phyloP scores from a whole-genome alignment of 2,888 invertebrate species.

The Hydraecia micacea region DNA sequence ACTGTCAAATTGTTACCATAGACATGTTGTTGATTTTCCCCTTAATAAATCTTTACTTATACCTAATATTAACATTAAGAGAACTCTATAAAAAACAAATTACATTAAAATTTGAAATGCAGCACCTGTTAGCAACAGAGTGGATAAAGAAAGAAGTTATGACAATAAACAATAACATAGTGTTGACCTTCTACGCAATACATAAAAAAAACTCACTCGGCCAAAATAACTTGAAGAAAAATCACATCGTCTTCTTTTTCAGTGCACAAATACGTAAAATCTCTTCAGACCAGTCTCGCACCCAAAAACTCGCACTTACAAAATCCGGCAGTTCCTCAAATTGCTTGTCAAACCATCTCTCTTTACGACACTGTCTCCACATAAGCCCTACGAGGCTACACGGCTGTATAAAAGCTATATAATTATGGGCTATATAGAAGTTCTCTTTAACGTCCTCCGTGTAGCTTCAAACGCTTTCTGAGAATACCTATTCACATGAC shows the following conservation, averaged over 20 bases:
- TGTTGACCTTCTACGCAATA: not conserved
- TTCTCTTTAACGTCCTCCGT: conserved; percentile 41
- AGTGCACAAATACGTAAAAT: conserved; percentile 24
- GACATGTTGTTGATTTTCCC: too few species aligned
- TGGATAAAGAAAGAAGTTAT: not conserved
- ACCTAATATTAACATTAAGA: too few species aligned
- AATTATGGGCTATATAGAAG: conserved; percentile 36
- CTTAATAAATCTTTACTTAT: not conserved
- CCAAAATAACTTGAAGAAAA: not conserved
- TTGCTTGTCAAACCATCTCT: conserved; percentile 67
- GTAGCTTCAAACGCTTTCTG: conserved; percentile 36
- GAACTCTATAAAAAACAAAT: not conserved
- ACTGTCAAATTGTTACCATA: not conserved
- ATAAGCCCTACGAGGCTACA: conserved; percentile 56
- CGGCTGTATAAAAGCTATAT: conserved; percentile 40
- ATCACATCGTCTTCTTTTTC: conserved; percentile 6
- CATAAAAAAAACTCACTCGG: not conserved
- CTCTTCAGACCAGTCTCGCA: conserved; percentile 13
- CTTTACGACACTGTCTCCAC: conserved; percentile 63
- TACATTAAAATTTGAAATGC: not conserved
- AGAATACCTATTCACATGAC: conserved; percentile 55
- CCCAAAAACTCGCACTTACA: conserved; percentile 40
- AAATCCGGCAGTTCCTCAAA: conserved; percentile 59
- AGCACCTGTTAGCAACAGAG: not conserved
- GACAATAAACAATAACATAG: not conserved